Base-by-base conservation (phyloP, 1,140 invertebrate species). In the Stegodyphus dumicola region DNA sequence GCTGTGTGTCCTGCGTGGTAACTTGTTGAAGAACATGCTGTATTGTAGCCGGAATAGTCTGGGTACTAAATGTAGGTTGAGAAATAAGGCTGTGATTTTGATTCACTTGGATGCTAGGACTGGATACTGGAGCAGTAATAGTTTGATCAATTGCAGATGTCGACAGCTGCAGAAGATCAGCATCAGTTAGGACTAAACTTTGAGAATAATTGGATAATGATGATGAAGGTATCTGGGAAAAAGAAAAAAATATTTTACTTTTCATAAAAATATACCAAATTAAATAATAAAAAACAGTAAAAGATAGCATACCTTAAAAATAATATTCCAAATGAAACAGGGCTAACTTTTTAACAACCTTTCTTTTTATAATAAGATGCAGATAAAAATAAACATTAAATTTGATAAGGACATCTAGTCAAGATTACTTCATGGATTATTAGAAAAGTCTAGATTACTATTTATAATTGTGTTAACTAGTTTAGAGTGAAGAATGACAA, bases 21-120 rank as follows among this genome's bases (percentile, higher is more conserved):
- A 78, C 48, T 18, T 77, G 84, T 5, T 77, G 84, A 6, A 86
- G 56, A 4, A 86, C 69, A 65, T 86, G 84, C 15, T 86, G 84
- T 0, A 85, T 64, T 9, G 17, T 65, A 49, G 48, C 33, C 17
- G 66, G 66, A 71, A 64, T 33, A 17, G 18, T 15, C 18, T 66
- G 60, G 49, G 73, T 56, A 56, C 52, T 64, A n/a, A 76, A 76
- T 56, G 81, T 49, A 15, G 66, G 7, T 48, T 86, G 84, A 15
- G 66, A 56, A 13, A 78, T 7, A 10, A 78, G 6, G 4, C 54
- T 51, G 73, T 86, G 75, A 18, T 53, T 66, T 17, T 66, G 76
- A 9, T 17, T 48, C 0, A 71, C 18, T 48, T 73, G 67, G 7
- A 78, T 78, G 7, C 18, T 76, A 64, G 73, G 13, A 67, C 49